Evolutionary conservation across 2,888 invertebrate genomes (phyloP), one percentile per base, ranked within the genome.

Genomic region (Callimorpha dominula): DNA sequence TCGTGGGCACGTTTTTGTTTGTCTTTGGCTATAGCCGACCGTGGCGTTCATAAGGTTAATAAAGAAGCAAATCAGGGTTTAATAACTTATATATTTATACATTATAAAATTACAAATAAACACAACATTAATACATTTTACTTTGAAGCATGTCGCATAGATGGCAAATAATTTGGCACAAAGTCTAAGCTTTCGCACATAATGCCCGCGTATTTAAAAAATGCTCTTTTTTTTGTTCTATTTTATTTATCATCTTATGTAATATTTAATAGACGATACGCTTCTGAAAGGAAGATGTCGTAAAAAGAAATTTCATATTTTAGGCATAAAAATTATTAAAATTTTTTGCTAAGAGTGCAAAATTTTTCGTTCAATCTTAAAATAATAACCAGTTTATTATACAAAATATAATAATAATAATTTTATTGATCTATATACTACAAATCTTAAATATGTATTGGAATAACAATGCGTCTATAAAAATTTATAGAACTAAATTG

Each of bases 101-200:
- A 90, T 85, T 90, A 90, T 91, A 93, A 88, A 92, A 89, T 92
- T 92, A 93, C 89, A 92, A 91, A 90, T 92, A 91, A 92, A 92
- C 92, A 93, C 87, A 92, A 92, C 90, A 90, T 87, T 86, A 87
- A 88, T 89, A 90, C 85, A 87, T 81, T 84, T 80, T 75, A 81
- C 83, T 76, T 75, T 85, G 79, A 92, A 92, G 91, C 90, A 84
- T 71, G 81, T 87, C 81, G 87, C 87, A 85, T 86, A 83, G 87
- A 92, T 92, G 93, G 94, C 94, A 94, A 94, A 94, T 92, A 79
- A 94, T 94, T 95, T 95, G 95, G 95, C 95, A 95, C 95, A 90
- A 90, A 87, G 90, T 89, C 87, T 86, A 93, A 84, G 83, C 85
- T 78, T 74, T 72, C 76, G 91, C 91, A 17, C 65, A 71, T 85